Base-by-base conservation (phyloP, 2,888 invertebrate species). In the Hartigia nigra region DNA sequence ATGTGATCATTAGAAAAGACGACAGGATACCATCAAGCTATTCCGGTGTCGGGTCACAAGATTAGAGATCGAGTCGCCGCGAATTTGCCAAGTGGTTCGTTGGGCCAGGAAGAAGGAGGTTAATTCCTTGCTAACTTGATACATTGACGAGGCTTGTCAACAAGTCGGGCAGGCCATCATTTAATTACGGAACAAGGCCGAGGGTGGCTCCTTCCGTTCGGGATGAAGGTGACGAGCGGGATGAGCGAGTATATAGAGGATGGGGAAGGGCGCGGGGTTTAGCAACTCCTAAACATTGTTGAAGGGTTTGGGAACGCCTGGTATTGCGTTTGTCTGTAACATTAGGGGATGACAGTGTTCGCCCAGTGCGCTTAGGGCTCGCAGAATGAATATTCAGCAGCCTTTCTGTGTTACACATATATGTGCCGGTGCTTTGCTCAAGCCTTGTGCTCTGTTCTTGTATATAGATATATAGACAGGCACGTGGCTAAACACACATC, bases 371-470 rank as follows among this genome's bases (percentile, higher is more conserved):
- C 81, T 86, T 84, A 83, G 87, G 87, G 84, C 82, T 86, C 84
- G 85, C 80, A 78, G 81, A 78, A 86, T 90, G 89, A 90, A 90
- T 90, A 90, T 90, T 90, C 90, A 90, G 87, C 86, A 87, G 86
- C 83, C 84, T 86, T 86, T 84, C 85, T 77, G 81, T 80, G 83
- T 77, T 81, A 82, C 83, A 82, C 81, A 83, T 83, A 79, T 77
- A 76, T 69, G 69, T 74, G 31, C 70, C 14, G 31, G 36, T 70
- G 37, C 34, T 77, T 69, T 37, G 74, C 39, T 34, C 69, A 72
- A 55, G 55, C 9, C 55, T 55, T 23, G 32, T 70, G 72, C 36
- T 35, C 37, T 78, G 12, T 69, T 32, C 14, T 4, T 34, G 70
- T 12, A 31, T 70, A 35, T 39, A 39, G 35, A 31, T 14, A 70